Conservation (phyloP, 1,140 invertebrate genomes). For the Chironomus striatipennis region DNA sequence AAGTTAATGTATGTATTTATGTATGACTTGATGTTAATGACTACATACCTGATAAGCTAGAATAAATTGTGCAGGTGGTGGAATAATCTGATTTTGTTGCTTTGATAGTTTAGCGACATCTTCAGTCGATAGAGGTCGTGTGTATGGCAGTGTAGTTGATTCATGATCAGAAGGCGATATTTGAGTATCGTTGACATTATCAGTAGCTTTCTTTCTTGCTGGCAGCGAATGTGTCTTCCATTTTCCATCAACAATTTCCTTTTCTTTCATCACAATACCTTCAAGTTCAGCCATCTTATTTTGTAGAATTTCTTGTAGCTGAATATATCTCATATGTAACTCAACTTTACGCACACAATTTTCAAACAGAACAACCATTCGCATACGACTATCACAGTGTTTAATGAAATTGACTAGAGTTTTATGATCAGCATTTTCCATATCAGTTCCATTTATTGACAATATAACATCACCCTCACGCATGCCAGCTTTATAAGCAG, state of each 20-base stretch:
- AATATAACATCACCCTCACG: slow-evolving; percentile 89
- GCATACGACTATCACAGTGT: slow-evolving; percentile 78
- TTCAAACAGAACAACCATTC: slow-evolving; percentile 91
- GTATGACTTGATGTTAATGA: not conserved
- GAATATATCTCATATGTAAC: slow-evolving; percentile 83
- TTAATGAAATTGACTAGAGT: slow-evolving; percentile 86
- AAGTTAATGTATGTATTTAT: not conserved
- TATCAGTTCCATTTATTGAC: slow-evolving; percentile 86
- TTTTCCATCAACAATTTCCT: slow-evolving; percentile 70
- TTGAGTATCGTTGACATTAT: slow-evolving; percentile 40
- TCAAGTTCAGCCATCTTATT: slow-evolving; percentile 81
- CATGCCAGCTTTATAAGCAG: slow-evolving; percentile 85
- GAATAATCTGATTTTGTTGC: slow-evolving; percentile 42
- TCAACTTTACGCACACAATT: slow-evolving; percentile 90
- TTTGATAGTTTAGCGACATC: slow-evolving; percentile 51
- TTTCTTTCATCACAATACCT: slow-evolving; percentile 69
- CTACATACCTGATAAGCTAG: slow-evolving; percentile 50
- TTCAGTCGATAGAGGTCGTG: slow-evolving; percentile 59
- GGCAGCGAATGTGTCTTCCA: slow-evolving; percentile 82
- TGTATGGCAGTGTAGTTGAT: slow-evolving; percentile 39
- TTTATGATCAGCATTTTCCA: slow-evolving; percentile 85
- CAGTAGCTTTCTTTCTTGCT: slow-evolving; percentile 62
- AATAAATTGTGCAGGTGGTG: slow-evolving; percentile 47
- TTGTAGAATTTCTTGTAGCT: slow-evolving; percentile 74
- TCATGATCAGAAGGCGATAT: slow-evolving; percentile 38